Conservation (phyloP, 1,140 invertebrate species). For the Brachionus calyciflorus region DNA sequence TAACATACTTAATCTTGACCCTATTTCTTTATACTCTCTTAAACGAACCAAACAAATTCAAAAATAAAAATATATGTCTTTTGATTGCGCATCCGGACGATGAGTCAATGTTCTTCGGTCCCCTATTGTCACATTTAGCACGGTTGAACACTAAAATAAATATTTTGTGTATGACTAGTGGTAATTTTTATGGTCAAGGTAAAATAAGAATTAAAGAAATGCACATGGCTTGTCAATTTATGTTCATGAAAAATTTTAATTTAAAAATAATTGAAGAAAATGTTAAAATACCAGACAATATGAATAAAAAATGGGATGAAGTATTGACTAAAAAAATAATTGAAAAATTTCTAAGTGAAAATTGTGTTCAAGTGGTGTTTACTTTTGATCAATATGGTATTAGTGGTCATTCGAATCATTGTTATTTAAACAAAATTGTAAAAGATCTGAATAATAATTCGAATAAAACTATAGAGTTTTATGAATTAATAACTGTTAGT, state of each 20-base stretch:
- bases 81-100: conserved; percentile 82
- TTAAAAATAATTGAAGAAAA: conserved; percentile 48
- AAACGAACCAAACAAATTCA: neutral
- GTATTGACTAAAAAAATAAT: conserved; percentile 71
- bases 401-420: conserved; percentile 82
- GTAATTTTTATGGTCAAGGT: conserved; percentile 71
- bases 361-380: conserved; percentile 71
- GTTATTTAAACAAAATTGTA: neutral
- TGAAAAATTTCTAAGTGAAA: conserved; percentile 40
- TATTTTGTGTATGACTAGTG: conserved; percentile 53
- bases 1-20: conserved; percentile 17
- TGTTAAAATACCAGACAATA: conserved; percentile 70
- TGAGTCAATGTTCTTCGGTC: conserved; percentile 97
- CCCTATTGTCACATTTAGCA: conserved; percentile 67
- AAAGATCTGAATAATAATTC: neutral
- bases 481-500: neutral
- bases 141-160: neutral
- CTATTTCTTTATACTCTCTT: neutral
- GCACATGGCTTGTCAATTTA: conserved; percentile 70
- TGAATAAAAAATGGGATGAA: conserved; percentile 71
- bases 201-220: conserved; percentile 72
- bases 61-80: conserved; percentile 26
- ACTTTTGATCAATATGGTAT: conserved; percentile 88
- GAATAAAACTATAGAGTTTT: no score
- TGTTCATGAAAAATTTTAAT: conserved; percentile 75